Evolutionary conservation across 2,797 vertebrate species (phyloP), one percentile per base, ranked within the genome.

Genomic region (Falco cherrug): DNA sequence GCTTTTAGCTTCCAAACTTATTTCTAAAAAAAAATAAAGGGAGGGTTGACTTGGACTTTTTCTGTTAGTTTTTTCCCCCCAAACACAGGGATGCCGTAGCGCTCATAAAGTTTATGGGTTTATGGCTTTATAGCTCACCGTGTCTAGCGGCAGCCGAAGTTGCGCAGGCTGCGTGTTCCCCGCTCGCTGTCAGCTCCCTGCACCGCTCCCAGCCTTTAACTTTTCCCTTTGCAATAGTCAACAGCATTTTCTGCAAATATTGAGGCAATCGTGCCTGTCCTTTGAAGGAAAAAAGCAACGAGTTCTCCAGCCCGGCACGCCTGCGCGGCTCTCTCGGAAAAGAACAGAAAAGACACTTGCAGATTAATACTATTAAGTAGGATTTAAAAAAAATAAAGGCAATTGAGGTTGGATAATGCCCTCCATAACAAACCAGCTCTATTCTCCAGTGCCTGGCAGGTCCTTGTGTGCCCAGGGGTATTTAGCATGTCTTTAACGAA

Each of bases 361-460:
- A 31, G 59, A 73, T 84, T 60, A 90, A 84, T 90, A 56, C 64
- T 39, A 68, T 85, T 91, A 91, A 92, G 85, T 26, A 57, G 71
- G 85, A 89, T 79, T 94, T 68, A 35, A 79, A 81, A 51, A 70
- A 81, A 48, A 57, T 65, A 56, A 47, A 35, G 68, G 85, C 54
- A 77, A 85, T 56, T 35, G 85, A 61, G 48, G 47, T 7, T 19
- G 65, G 76, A 81, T 82, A 81, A 94, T 29, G 41, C 51, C 76
- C 59, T 64, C 15, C 47, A 7, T 61, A 63, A 56, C 51, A 48
- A 89, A 57, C 50, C 35, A 10, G 37, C 50, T 18, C 85, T 54
- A 33, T 80, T 75, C 84, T 70, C 50, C 51, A 33, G 76, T 3
- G 13, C 39, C 76, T 11, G 39, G 39, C 61, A 15, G 33, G 39